These are phyloP conservation scores for Amphipoea lucens DNA, from an alignment of 2,888 invertebrate species.

Conservation along the genomic window DNA sequence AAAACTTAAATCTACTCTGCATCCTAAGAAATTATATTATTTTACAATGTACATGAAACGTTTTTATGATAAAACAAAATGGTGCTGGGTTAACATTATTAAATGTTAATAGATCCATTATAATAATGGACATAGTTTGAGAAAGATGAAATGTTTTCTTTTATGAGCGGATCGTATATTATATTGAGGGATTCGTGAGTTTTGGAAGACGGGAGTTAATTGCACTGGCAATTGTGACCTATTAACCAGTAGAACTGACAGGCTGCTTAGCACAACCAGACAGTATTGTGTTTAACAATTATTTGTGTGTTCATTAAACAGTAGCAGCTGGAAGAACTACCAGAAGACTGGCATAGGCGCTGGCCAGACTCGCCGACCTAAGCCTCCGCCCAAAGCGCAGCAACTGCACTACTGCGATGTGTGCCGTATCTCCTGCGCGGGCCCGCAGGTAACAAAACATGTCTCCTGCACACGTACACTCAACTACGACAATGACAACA, in stretches of 20 bases:
- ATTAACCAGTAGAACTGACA: conserved; percentile 1
- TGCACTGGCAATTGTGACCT: not conserved
- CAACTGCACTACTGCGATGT: conserved; percentile 99
- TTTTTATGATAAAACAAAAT: not conserved
- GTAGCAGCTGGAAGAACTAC: conserved; percentile 87
- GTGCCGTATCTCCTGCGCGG: conserved; percentile 99
- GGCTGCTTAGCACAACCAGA: not conserved
- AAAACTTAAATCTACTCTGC: not conserved
- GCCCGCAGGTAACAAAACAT: conserved; percentile 92
- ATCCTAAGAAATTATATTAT: not conserved
- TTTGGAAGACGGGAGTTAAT: not conserved
- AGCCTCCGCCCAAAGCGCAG: conserved; percentile 96
- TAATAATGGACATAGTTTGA: not conserved
- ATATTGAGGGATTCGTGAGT: not conserved
- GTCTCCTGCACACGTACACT: not conserved
- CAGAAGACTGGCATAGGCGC: conserved; percentile 88
- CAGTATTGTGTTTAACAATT: not conserved
- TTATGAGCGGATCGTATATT: not conserved
- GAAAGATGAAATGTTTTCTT: not conserved
- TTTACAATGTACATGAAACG: not conserved
- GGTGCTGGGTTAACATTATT: not conserved
- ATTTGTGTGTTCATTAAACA: conserved; percentile 14
- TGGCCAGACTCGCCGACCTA: conserved; percentile 92
- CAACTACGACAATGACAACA: not conserved
- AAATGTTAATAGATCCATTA: not conserved